Evolutionary conservation across 2,113 vertebrate species (phyloP).

Genomic region (Orthonyx spaldingii): DNA sequence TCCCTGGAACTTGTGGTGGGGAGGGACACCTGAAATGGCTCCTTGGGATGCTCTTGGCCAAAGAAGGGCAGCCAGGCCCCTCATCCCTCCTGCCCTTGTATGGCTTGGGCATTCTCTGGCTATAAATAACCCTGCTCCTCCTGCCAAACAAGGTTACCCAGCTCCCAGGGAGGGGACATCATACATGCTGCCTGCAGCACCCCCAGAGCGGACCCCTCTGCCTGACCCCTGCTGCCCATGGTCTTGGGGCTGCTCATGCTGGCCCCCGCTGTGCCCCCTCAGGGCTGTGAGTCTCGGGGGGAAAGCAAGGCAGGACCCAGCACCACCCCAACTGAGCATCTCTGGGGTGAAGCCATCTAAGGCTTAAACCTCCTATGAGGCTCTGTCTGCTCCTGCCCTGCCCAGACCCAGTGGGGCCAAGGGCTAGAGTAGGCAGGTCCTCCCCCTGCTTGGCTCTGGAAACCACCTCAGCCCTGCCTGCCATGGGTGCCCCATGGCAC

Average conservation of each 20-base stretch:
- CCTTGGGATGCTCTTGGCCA: background rate
- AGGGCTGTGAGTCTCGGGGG: background rate
- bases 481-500: background rate
- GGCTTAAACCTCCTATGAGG: background rate
- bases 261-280: rapidly evolving
- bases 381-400: background rate
- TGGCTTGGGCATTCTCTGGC: background rate
- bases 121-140: constrained; percentile 37
- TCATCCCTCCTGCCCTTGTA: constrained; percentile 38
- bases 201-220: rapidly evolving
- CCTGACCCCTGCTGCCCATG: background rate
- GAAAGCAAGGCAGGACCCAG: background rate
- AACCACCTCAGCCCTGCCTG: background rate
- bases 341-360: background rate
- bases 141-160: constrained; percentile 9
- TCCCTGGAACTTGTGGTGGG: background rate
- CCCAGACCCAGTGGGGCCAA: rapidly evolving
- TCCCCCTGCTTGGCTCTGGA: background rate
- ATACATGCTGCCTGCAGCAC: background rate
- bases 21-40: background rate
- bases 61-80: constrained; percentile 18
- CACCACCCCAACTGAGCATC: background rate
- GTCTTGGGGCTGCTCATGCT: rapidly evolving
- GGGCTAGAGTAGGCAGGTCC: background rate
- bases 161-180: background rate